These are phyloP conservation scores for Bilobella aurantiaca DNA, from an alignment of 1,140 invertebrate genomes.

Conservation along the genomic window DNA sequence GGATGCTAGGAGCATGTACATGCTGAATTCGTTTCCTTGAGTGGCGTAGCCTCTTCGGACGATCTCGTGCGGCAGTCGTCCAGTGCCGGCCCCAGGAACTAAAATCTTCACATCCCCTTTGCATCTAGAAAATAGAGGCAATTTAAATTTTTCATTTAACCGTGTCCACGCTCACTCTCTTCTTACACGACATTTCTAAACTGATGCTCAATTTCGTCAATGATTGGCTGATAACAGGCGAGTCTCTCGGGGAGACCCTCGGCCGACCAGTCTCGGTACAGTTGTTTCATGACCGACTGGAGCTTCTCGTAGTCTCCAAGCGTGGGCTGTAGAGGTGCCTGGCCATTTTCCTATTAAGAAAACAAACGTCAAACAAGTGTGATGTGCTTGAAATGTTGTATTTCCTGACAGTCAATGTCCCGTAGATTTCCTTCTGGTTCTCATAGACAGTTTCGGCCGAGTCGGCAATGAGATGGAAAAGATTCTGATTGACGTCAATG, in stretches of 20 bases:
- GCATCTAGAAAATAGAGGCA: slow-evolving; percentile 15
- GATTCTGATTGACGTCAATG: slow-evolving; percentile 70
- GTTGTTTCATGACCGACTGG: slow-evolving; percentile 84
- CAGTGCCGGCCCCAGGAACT: slow-evolving; percentile 74
- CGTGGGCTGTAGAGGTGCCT: slow-evolving; percentile 24
- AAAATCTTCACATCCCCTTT: slow-evolving; percentile 29
- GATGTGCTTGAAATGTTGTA: not conserved
- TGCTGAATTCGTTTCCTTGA: slow-evolving; percentile 85
- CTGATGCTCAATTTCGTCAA: slow-evolving; percentile 64
- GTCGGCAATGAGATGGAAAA: slow-evolving; percentile 71
- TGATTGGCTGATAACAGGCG: slow-evolving; percentile 81
- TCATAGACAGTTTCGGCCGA: slow-evolving; percentile 76
- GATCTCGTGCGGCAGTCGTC: slow-evolving; percentile 85
- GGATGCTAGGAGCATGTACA: slow-evolving; percentile 85
- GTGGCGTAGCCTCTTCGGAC: slow-evolving; percentile 76
- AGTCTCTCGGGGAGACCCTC: slow-evolving; percentile 70
- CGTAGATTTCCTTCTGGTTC: slow-evolving; percentile 50
- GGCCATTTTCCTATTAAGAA: not conserved
- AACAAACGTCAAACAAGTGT: not conserved
- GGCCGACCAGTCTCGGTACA: slow-evolving; percentile 88
- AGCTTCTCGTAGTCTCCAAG: slow-evolving; percentile 66
- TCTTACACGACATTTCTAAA: slow-evolving; percentile 50
- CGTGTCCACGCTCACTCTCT: slow-evolving; percentile 1
- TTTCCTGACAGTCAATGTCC: slow-evolving; percentile 40
- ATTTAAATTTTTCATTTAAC: not conserved